Conservation (phyloP, 1,140 invertebrate species). For the Wasmannia auropunctata region DNA sequence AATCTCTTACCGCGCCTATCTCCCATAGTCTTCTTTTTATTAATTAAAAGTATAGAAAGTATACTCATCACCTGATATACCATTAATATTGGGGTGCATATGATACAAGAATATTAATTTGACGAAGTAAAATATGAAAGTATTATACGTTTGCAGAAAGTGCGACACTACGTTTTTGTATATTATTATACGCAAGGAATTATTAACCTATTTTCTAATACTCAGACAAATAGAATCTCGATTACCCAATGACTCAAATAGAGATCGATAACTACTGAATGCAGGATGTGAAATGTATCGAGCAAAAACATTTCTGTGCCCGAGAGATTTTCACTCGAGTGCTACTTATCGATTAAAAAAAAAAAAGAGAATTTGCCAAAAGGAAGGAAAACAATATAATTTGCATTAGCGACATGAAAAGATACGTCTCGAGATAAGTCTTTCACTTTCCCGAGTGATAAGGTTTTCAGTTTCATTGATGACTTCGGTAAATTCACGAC, state of each 20-base stretch:
- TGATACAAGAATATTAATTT: no score
- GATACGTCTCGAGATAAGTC: background rate
- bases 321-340: background rate
- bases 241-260: background rate
- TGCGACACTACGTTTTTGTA: background rate
- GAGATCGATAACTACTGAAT: background rate
- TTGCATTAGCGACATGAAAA: background rate
- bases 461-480: background rate
- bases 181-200: no score
- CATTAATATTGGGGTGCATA: no score
- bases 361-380: background rate
- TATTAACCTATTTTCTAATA: background rate
- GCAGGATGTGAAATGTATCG: background rate
- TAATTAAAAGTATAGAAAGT: no score
- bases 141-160: no score
- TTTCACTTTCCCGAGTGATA: slow-evolving; percentile 4
- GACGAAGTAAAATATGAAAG: no score
- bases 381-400: background rate
- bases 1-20: no score
- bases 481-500: background rate
- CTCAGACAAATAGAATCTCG: background rate
- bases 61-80: no score
- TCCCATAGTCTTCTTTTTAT: no score
- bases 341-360: background rate
- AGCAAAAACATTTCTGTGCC: background rate